Base-by-base conservation (phyloP, 2,113 vertebrate genomes). In the Apistogramma diplotaenia region DNA sequence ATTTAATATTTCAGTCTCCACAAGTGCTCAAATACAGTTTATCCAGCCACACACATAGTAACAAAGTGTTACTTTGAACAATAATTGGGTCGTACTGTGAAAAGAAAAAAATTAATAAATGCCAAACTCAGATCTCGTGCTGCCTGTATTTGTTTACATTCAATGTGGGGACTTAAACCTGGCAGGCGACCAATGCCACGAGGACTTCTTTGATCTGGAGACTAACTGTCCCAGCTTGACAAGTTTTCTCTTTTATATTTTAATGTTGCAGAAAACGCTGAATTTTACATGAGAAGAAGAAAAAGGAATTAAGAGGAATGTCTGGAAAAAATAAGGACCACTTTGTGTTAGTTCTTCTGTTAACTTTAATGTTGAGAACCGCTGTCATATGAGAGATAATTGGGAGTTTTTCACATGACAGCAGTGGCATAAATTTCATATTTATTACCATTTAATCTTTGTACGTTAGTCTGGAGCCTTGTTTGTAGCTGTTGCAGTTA, bases 81-180 rank as follows among this genome's bases (percentile, higher is more conserved):
- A 40, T 23, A 55, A 56, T 31, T 0, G 2, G 53, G 23, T 49
- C 16, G 0, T 0, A 10, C 23, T 49, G 40, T 12, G 62, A 49
- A 49, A 23, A 49, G 40, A 67, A 27, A 19, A 5, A 49, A 25
- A 0, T 27, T 6, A 15, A 18, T 65, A 1, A 65, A 65, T 43
- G 61, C 15, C 37, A 27, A 65, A 11, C 61, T 19, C 18, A 4
- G 15, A 13, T 15, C 21, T 1, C 37, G 3, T 70, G 40, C 9
- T 25, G n/a, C 15, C 33, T 40, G 19, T 23, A 7, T 8, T 61
- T 6, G 59, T 37, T n/a, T 37, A 37, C 33, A 0, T 21, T 13
- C 59, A 0, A 4, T 55, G 53, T 4, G 51, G 19, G 19, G 51
- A 53, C 51, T 8, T 8, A 21, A 21, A 21, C 9, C 19, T 21